Evolutionary conservation across 2,888 invertebrate species (phyloP).

Genomic region (Orchesellides sinensis): DNA sequence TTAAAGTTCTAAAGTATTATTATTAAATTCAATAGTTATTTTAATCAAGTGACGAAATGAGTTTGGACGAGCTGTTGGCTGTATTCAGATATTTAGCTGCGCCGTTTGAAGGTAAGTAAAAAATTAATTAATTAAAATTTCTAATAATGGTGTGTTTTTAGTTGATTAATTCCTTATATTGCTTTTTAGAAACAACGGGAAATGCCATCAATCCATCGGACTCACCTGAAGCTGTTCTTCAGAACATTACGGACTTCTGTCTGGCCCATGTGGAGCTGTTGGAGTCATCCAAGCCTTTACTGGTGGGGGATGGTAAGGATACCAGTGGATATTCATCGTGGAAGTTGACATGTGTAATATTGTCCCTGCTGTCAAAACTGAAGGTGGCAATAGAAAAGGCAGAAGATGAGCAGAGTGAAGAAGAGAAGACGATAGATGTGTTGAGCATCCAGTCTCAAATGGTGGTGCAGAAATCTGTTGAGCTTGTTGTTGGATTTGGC

Average conservation of each 20-base stretch:
- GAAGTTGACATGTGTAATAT: constrained; percentile 62
- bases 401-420: constrained; percentile 61
- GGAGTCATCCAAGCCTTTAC: constrained; percentile 35
- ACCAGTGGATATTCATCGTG: constrained; percentile 41
- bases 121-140: too few species aligned
- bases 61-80: constrained; percentile 36
- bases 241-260: constrained; percentile 25
- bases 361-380: constrained; percentile 56
- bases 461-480: constrained; percentile 81
- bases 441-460: constrained; percentile 85
- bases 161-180: too few species aligned
- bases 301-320: not conserved
- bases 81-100: constrained; percentile 46
- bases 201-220: too few species aligned
- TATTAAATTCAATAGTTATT: too few species aligned
- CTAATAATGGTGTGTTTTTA: too few species aligned
- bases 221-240: constrained; percentile 25
- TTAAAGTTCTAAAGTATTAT: too few species aligned
- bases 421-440: constrained; percentile 73
- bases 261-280: constrained; percentile 25
- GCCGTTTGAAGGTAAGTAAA: constrained; percentile 39
- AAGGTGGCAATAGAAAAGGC: constrained; percentile 49
- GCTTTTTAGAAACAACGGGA: not conserved
- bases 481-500: constrained; percentile 83
- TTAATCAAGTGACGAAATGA: too few species aligned